Conservation (phyloP, 2,888 invertebrate species). For the Agriopis aurantiaria region DNA sequence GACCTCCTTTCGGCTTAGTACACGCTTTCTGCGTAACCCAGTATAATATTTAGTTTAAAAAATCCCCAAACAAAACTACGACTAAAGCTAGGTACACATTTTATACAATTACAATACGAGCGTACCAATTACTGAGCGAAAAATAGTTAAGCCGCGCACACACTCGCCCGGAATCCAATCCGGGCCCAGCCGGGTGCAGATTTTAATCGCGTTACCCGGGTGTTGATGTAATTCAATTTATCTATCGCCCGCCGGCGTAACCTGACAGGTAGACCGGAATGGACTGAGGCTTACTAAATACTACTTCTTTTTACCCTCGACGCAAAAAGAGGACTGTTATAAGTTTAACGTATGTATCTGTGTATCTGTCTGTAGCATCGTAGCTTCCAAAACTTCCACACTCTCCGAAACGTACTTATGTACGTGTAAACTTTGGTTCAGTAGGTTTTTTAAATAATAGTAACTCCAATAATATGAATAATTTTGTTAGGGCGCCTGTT, state of each 20-base stretch:
- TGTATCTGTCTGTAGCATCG: too few relatives aligned
- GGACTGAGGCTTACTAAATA: not conserved
- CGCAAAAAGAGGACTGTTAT: too few relatives aligned
- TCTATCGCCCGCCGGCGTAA: conserved; percentile 57
- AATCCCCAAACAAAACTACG: conserved; percentile 20
- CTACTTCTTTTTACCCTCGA: not conserved
- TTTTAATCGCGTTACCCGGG: conserved; percentile 72
- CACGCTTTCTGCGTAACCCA: too few relatives aligned
- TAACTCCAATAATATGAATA: too few relatives aligned
- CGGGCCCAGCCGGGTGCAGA: conserved; percentile 56
- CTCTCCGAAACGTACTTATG: too few relatives aligned
- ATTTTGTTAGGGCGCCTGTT: too few relatives aligned
- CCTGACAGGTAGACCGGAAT: conserved; percentile 23
- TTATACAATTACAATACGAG: conserved; percentile 46
- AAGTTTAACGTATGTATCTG: too few relatives aligned
- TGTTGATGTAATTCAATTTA: conserved; percentile 75
- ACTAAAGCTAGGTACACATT: conserved; percentile 47
- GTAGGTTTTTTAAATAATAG: too few relatives aligned
- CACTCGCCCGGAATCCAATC: conserved; percentile 56
- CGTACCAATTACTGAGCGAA: conserved; percentile 53
- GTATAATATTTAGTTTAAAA: conserved; percentile 7
- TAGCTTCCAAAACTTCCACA: too few relatives aligned
- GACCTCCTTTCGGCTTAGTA: too few relatives aligned
- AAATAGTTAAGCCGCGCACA: conserved; percentile 47
- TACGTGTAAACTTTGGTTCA: too few relatives aligned